Evolutionary conservation across 30 jellyfish, hydroid and myxozoan species (phyloP).

Genomic region (Nemopilema nomurai): DNA sequence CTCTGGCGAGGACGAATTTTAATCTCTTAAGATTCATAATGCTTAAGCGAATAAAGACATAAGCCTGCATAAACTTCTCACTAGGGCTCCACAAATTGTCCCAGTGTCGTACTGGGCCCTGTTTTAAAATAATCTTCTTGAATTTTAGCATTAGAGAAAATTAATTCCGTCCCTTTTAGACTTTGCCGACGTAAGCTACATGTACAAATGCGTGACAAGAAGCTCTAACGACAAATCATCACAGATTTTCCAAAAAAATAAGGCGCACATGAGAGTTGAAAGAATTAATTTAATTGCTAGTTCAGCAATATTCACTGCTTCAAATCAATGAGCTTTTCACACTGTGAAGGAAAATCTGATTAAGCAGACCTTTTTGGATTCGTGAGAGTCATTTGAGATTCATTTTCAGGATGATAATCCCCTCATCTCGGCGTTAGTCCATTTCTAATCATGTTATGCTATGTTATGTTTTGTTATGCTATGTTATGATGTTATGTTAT

Average conservation of each 20-base stretch:
- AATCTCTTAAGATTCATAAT: constrained; percentile 10
- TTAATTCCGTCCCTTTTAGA: constrained; percentile 23
- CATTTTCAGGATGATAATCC: too few species aligned
- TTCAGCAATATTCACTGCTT: not conserved
- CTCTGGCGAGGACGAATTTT: not conserved
- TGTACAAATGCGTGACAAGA: constrained; percentile 26
- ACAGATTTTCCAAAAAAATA: not conserved
- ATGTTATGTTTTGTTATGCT: too few species aligned
- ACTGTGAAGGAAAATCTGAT: not conserved
- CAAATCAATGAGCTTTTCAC: not conserved
- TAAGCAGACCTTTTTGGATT: too few species aligned
- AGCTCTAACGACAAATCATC: not conserved
- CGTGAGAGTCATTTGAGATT: too few species aligned
- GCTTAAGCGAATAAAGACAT: not conserved
- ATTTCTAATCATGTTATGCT: too few species aligned
- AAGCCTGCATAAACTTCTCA: constrained; percentile 26
- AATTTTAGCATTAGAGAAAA: constrained; percentile 11
- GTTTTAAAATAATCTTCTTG: constrained; percentile 10
- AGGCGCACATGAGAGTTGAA: not conserved
- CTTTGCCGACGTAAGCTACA: constrained; percentile 27
- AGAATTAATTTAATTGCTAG: not conserved
- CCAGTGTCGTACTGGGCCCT: constrained; percentile 35
- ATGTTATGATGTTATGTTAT: too few species aligned
- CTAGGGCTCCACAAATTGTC: constrained; percentile 47
- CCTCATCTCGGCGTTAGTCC: too few species aligned